Base-by-base conservation (phyloP, 2,113 vertebrate species). In the Anguilla japonica region DNA sequence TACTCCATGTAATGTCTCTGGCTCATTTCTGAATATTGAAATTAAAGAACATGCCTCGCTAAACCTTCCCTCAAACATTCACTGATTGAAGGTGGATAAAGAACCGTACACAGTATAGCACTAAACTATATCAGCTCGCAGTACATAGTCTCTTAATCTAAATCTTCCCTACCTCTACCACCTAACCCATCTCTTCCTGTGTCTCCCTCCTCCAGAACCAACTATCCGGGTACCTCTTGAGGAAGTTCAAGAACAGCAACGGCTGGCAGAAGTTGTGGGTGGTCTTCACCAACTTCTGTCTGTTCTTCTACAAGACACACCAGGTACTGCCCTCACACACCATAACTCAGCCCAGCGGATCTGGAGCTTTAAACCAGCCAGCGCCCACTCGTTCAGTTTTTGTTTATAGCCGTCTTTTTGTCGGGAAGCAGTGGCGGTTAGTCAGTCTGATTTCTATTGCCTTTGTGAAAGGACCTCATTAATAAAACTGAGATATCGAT, bases 181-280 rank as follows among this genome's bases (percentile, higher is more conserved):
- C 75, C 78, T 82, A 20, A 41, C 67, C 57, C 8, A 34, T 40
- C n/a, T 13, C 63, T 20, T 67, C 9, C 46, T 26, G 5, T 53
- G 15, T 67, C 71, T 39, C 22, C 39, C 87, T 34, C 53, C 1
- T 34, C 26, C 46, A 99, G 98, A 99, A 99, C 92, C 98, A 99
- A 90, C 97, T 99, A 18, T 99, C 98, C 0, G 98, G 98, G 0
- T 99, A 99, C 78, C 93, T 99, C 85, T 95, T 99, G 84, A 97
- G 98, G 75, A 99, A 99, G 94, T 98, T 99, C 92, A 99, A 99
- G 90, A 99, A 99, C 92, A 98, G 97, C 85, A 97, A 96, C 0
- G 98, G 98, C 91, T 99, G 98, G 98, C 98, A 99, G 94, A 98
- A 97, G 67, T 96, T 99, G 18, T 99, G 98, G 98, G 98, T 99